phyloP scores from a whole-genome alignment of 2,888 invertebrate genomes.

The Parnassius orleans region DNA sequence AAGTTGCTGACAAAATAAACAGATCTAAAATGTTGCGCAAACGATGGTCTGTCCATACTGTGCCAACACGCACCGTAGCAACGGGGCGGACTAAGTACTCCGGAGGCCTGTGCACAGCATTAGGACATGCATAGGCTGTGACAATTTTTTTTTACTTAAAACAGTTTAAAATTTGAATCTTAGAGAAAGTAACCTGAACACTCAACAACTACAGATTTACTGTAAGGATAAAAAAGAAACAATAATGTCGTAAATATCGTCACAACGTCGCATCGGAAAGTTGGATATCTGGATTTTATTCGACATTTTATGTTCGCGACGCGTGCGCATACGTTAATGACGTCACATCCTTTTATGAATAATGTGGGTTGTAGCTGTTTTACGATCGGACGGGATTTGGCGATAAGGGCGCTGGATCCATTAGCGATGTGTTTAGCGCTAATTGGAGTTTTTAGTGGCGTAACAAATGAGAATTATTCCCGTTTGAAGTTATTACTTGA shows the following conservation, averaged over 20 bases:
- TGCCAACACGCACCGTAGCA: too few species aligned
- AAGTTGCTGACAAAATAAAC: too few species aligned
- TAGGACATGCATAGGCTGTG: too few species aligned
- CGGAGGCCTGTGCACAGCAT: too few species aligned
- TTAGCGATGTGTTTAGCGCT: conserved; percentile 63
- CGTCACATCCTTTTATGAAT: conserved; percentile 41
- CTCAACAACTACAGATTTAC: neutral
- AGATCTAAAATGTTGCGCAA: too few species aligned
- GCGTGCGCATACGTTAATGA: conserved; percentile 67
- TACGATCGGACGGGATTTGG: conserved; percentile 47
- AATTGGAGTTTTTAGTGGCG: conserved; percentile 60
- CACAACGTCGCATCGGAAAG: conserved; percentile 18
- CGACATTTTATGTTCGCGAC: conserved; percentile 44
- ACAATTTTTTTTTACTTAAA: too few species aligned
- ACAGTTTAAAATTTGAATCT: too few species aligned
- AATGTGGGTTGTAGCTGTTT: conserved; percentile 53
- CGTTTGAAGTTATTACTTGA: conserved; percentile 23
- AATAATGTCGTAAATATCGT: conserved; percentile 42
- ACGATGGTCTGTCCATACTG: too few species aligned
- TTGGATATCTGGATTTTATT: conserved; percentile 37
- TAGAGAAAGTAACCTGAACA: neutral
- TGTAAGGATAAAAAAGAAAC: conserved; percentile 31
- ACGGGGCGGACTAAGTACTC: too few species aligned
- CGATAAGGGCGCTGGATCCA: conserved; percentile 54
- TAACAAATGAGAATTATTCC: conserved; percentile 40